Percentiles rank a stretch among this genome's conserved stretches.
phyloP scores from a whole-genome alignment of 1,140 invertebrate species.

The Ladona fulva region DNA sequence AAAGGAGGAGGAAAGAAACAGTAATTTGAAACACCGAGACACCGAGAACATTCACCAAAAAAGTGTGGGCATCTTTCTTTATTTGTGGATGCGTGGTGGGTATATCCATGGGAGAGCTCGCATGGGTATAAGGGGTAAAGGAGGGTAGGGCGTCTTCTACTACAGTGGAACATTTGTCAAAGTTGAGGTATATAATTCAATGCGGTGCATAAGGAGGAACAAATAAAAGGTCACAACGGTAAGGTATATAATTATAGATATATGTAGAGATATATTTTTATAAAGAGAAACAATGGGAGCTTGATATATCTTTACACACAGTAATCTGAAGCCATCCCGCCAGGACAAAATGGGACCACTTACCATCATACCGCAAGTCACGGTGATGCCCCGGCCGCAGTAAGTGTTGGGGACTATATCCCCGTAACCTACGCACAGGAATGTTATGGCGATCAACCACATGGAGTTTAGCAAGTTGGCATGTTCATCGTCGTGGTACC shows the following conservation, averaged over 20 bases:
- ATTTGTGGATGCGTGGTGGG: background rate
- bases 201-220: too few species aligned
- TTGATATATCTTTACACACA: background rate
- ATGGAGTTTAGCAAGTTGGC: slow-evolving; percentile 85
- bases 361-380: slow-evolving; percentile 89
- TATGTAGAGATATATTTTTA: background rate
- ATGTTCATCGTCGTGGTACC: slow-evolving; percentile 79
- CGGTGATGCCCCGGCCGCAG: slow-evolving; percentile 82
- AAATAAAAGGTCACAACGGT: too few species aligned
- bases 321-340: background rate
- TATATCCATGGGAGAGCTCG: background rate
- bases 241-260: background rate
- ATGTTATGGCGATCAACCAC: slow-evolving; percentile 87
- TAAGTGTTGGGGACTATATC: slow-evolving; percentile 93
- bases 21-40: slow-evolving; percentile 4
- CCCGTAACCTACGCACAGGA: slow-evolving; percentile 69
- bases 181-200: too few species aligned
- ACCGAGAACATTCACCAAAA: slow-evolving; percentile 9
- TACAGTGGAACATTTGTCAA: too few species aligned
- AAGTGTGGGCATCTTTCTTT: slow-evolving; percentile 4
- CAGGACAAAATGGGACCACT: slow-evolving; percentile 37
- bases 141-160: too few species aligned
- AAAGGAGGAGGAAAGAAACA: slow-evolving; percentile 4
- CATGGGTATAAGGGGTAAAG: too few species aligned
- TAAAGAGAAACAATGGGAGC: background rate